A percentile compares a stretch with the other conserved stretches of the same genome.
Conservation (phyloP, 2,113 vertebrate genomes). For the Leucopsar rothschildi region DNA sequence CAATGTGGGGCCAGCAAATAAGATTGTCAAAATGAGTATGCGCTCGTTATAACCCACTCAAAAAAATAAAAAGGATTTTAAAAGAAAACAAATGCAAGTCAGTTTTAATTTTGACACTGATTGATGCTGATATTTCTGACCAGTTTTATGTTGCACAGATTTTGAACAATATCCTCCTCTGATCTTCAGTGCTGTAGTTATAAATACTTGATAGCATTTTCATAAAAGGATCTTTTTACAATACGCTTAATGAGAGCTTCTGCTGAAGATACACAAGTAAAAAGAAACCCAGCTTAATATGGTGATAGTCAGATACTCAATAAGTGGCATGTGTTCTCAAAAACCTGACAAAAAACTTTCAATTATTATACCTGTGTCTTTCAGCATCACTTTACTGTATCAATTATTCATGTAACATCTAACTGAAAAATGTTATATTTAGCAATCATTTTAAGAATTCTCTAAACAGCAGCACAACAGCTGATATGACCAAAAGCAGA, state of each 20-base stretch:
- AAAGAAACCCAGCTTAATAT: slow-evolving; percentile 31
- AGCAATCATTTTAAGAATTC: slow-evolving; percentile 66
- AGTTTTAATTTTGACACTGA: slow-evolving; percentile 39
- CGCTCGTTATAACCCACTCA: slow-evolving; percentile 8
- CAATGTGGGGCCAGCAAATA: slow-evolving; percentile 22
- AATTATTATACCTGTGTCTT: slow-evolving; percentile 67
- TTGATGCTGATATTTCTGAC: slow-evolving; percentile 43
- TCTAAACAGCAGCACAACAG: slow-evolving; percentile 71
- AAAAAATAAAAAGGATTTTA: slow-evolving; percentile 37
- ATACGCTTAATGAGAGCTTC: slow-evolving; percentile 61
- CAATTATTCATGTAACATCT: slow-evolving; percentile 70
- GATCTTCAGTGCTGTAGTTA: slow-evolving; percentile 46
- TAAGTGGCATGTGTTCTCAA: slow-evolving; percentile 31
- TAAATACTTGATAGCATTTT: slow-evolving; percentile 56
- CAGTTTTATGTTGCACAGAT: slow-evolving; percentile 32
- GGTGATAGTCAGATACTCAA: slow-evolving; percentile 23
- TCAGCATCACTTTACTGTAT: slow-evolving; percentile 65
- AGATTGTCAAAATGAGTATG: slow-evolving; percentile 52
- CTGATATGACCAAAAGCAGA: slow-evolving; percentile 81
- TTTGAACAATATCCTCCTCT: slow-evolving; percentile 53
- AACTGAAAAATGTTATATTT: slow-evolving; percentile 64
- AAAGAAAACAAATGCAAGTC: slow-evolving; percentile 29
- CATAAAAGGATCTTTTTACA: slow-evolving; percentile 47
- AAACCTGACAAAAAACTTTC: slow-evolving; percentile 50
- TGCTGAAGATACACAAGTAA: slow-evolving; percentile 41